Conservation (phyloP, 2,113 vertebrate species). For the Machaerirhynchus nigripectus region DNA sequence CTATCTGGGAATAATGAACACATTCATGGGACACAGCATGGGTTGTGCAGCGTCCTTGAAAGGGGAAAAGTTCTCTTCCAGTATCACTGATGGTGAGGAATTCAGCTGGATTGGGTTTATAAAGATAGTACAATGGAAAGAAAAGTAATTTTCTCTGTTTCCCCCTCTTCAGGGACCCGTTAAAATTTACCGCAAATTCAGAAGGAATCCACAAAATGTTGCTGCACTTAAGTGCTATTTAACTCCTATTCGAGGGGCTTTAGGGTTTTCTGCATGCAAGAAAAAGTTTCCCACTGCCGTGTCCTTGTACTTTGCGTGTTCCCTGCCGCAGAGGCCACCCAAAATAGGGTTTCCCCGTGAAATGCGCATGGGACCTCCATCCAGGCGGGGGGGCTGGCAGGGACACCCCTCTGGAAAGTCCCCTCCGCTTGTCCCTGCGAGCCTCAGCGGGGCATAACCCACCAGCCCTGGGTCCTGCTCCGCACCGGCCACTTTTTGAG, state of each 20-base stretch:
- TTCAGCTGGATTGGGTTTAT: not conserved
- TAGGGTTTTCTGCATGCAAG: not conserved
- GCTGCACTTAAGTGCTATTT: not conserved
- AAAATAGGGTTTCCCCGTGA: fast-evolving
- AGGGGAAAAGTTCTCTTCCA: not conserved
- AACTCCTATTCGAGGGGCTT: not conserved
- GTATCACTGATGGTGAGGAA: not conserved
- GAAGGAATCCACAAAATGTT: not conserved
- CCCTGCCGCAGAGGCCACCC: not conserved
- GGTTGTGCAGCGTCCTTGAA: not conserved
- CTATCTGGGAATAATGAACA: not conserved
- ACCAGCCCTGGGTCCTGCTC: fast-evolving
- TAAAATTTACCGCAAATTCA: not conserved
- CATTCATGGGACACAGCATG: not conserved
- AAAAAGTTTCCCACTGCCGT: not conserved
- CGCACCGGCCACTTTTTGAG: fast-evolving
- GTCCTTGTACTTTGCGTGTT: not conserved
- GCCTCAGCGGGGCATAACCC: fast-evolving
- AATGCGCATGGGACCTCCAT: not conserved
- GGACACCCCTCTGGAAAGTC: not conserved
- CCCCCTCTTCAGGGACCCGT: not conserved
- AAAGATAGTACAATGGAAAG: not conserved
- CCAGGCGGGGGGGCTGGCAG: fast-evolving
- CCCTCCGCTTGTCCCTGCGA: not conserved
- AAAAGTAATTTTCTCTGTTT: not conserved